Evolutionary conservation across 2,888 invertebrate genomes (phyloP).

Genomic region (Himalopsyche japonica): DNA sequence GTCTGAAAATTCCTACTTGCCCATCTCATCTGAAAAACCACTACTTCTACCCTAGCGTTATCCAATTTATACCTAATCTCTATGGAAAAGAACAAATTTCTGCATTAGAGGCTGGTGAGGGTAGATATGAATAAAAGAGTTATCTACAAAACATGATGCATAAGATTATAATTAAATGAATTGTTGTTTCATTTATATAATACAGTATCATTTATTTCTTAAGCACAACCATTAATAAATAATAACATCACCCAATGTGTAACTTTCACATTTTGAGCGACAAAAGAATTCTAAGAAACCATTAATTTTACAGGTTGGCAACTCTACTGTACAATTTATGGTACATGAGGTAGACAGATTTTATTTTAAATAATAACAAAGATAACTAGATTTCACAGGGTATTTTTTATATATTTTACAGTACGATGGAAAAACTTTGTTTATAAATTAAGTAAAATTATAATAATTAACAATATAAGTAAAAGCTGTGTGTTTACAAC

Average conservation of each 20-base stretch:
- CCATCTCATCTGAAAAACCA: too few species aligned
- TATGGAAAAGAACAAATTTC: too few species aligned
- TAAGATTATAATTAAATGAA: too few species aligned
- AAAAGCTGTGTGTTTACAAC: not conserved
- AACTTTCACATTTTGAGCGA: not conserved
- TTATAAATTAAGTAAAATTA: not conserved
- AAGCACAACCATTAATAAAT: not conserved
- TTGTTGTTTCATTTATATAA: not conserved
- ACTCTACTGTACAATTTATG: not conserved
- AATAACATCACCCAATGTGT: not conserved
- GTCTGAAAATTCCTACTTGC: too few species aligned
- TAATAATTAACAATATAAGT: not conserved
- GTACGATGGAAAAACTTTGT: not conserved
- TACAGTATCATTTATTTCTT: not conserved
- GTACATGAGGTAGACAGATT: constrained; percentile 9
- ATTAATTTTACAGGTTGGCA: not conserved
- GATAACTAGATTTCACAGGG: not conserved
- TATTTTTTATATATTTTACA: not conserved
- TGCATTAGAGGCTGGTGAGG: too few species aligned
- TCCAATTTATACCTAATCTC: too few species aligned
- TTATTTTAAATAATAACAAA: not conserved
- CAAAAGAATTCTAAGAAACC: not conserved
- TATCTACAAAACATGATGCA: too few species aligned
- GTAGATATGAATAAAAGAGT: too few species aligned
- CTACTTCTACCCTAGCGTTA: too few species aligned